phyloP scores from a whole-genome alignment of 2,888 invertebrate genomes.

The Lacanobia wlatinum region DNA sequence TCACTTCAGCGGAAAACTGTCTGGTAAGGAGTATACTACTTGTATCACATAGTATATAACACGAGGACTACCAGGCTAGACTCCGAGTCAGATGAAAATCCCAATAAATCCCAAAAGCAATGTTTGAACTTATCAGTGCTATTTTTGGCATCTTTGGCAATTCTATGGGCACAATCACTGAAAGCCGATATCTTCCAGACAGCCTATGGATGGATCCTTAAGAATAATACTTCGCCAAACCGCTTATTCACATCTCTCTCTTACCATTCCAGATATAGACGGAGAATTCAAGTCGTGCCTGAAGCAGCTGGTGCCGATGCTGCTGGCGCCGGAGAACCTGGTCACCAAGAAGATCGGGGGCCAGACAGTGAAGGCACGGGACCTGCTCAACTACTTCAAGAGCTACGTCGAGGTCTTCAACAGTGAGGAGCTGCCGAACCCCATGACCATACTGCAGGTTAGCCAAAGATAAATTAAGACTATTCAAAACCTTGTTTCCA shows the following conservation, averaged over 20 bases:
- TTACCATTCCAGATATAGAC: constrained; percentile 94
- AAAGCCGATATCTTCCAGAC: too few species aligned
- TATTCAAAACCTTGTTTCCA: too few species aligned
- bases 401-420: constrained; percentile 99
- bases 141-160: too few species aligned
- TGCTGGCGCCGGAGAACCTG: constrained; percentile 96
- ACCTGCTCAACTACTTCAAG: constrained; percentile 98
- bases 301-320: constrained; percentile 95
- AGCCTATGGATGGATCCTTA: too few species aligned
- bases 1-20: constrained; percentile 97
- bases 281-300: constrained; percentile 96
- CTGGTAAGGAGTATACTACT: constrained; percentile 62
- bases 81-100: too few species aligned
- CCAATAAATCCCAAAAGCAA: too few species aligned
- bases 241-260: background rate
- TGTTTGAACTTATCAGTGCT: too few species aligned
- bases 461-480: too few species aligned
- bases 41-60: too few species aligned
- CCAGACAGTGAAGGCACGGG: constrained; percentile 96
- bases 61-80: too few species aligned
- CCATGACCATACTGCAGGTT: constrained; percentile 99
- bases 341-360: constrained; percentile 98
- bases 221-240: too few species aligned
- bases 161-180: too few species aligned
- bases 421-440: constrained; percentile 99